A percentile compares a stretch with the other conserved stretches of the same genome.
Evolutionary conservation across 2,113 vertebrate genomes (phyloP).

Genomic region (Grallaria varia): DNA sequence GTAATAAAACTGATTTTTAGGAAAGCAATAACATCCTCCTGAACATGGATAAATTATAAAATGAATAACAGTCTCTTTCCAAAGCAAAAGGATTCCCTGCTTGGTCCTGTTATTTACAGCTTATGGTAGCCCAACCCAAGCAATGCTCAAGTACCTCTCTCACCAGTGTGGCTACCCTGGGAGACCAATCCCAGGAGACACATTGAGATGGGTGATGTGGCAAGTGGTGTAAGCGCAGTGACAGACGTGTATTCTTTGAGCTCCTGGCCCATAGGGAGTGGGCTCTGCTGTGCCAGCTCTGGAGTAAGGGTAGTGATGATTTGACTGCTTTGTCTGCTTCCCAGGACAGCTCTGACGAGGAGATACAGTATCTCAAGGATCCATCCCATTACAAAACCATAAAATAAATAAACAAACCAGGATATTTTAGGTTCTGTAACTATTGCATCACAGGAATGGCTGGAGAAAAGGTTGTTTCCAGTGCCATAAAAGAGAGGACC

Average conservation of each 20-base stretch:
- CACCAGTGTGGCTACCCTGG: rapidly evolving
- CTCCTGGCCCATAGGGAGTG: rapidly evolving
- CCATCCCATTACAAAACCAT: not conserved
- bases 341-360: not conserved
- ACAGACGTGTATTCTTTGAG: not conserved
- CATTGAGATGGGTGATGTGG: rapidly evolving
- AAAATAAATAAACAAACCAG: constrained; percentile 14
- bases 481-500: rapidly evolving
- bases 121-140: not conserved
- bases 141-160: rapidly evolving
- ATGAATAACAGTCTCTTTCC: not conserved
- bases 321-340: not conserved
- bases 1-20: not conserved
- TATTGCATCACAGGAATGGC: not conserved
- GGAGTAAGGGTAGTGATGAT: not conserved
- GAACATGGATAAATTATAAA: not conserved
- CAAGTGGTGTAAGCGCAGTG: rapidly evolving
- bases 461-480: not conserved
- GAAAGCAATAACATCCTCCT: not conserved
- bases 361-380: not conserved
- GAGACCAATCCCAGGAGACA: not conserved
- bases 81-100: rapidly evolving
- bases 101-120: not conserved
- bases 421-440: not conserved
- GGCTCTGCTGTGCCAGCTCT: rapidly evolving